Evolutionary conservation across 2,888 invertebrate genomes (phyloP).

Genomic region (Eupithecia centaureata): DNA sequence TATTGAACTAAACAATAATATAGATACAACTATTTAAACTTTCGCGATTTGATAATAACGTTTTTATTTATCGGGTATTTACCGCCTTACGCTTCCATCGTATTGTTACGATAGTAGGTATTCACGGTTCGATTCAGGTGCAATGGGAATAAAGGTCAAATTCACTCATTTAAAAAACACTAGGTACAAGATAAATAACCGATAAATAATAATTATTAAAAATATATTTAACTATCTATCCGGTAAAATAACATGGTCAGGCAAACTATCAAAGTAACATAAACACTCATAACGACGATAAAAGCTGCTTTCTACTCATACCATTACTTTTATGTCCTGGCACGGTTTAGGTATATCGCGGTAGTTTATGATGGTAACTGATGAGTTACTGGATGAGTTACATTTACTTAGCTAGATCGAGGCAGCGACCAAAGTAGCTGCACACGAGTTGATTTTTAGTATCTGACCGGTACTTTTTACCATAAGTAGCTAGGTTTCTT

Average conservation of each 20-base stretch:
- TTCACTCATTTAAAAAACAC: too few species aligned
- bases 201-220: too few species aligned
- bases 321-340: slow-evolving; percentile 23
- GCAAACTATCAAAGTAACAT: not conserved
- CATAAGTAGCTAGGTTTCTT: not conserved
- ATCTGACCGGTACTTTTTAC: not conserved
- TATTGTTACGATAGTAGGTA: too few species aligned
- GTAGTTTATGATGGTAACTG: not conserved
- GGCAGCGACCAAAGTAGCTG: not conserved
- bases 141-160: too few species aligned
- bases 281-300: slow-evolving; percentile 11
- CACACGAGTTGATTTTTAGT: not conserved
- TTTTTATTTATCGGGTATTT: too few species aligned
- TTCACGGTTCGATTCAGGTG: too few species aligned
- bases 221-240: too few species aligned
- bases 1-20: too few species aligned
- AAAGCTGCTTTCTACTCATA: slow-evolving; percentile 18
- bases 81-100: too few species aligned
- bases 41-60: too few species aligned
- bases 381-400: not conserved
- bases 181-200: too few species aligned
- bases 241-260: not conserved
- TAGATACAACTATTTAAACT: too few species aligned
- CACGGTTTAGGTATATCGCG: not conserved
- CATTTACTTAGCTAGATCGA: not conserved